Evolutionary conservation across 2,888 invertebrate genomes (phyloP), one percentile per base, ranked within the genome.

Genomic region (Ormia ochracea): DNA sequence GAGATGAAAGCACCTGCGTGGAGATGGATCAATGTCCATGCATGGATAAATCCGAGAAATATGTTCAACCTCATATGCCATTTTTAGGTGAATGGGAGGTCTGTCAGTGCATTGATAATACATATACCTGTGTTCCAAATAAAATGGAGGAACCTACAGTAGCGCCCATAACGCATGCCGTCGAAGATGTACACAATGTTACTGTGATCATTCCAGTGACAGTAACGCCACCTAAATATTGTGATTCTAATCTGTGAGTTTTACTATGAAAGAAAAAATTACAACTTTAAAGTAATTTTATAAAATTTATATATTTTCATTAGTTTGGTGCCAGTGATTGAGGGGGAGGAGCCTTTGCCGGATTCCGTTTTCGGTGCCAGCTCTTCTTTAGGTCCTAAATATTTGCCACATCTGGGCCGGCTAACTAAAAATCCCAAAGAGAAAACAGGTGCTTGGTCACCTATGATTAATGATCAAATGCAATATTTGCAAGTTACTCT

Each of bases 91-190:
- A 92, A 0, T 95, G 95, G 85, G 92, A 93, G 84, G 91, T 92
- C 12, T 97, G 96, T 85, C 96, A 96, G 83, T 97, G 97, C 84
- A 90, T 95, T 6, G 92, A 94, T 85, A 96, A 96, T 89, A 91
- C 91, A 21, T 92, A 94, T 76, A 91, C 93, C 52, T 96, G 96
- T 76, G 82, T 87, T 14, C 82, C 85, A 3, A 88, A 85, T 41
- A 84, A 85, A 6, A 78, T 84, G 9, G 70, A 81, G 0, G 81
- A 80, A 36, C n/a, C 65, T 4, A 82, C 82, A 0, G 50, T 17
- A 1, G n/a, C 65, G 4, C 48, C 58, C 0, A 21, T 76, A n/a
- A 36, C 41, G 0, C 17, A 41, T 41, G 56, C 72, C 4, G 72
- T 66, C 2, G 43, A 52, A 26, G n/a, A 58, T 5, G 1, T 28